A percentile compares a stretch with the other conserved stretches of the same genome.
Evolutionary conservation across 2,797 vertebrate genomes (phyloP).

Genomic region (Arvicola amphibius): DNA sequence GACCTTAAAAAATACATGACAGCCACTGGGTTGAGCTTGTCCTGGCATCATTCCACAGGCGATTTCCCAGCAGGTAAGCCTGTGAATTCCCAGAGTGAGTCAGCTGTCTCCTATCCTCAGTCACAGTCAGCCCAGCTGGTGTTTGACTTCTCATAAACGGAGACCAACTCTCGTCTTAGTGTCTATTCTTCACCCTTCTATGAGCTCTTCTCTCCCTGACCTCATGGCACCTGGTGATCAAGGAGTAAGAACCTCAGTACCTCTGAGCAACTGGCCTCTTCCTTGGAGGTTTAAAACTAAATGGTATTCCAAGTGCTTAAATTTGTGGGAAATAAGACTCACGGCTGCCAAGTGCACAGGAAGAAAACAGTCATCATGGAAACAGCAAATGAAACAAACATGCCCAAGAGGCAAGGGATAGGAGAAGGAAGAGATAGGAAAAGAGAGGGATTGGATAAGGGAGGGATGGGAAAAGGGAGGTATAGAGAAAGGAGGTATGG

Average conservation of each 20-base stretch:
- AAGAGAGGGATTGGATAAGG: too few species aligned
- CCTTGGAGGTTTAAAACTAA: neutral
- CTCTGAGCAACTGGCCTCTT: neutral
- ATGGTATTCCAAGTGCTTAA: neutral
- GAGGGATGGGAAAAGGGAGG: neutral
- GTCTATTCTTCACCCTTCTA: neutral
- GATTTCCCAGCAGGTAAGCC: neutral
- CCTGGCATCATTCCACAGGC: neutral
- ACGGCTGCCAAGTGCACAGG: neutral
- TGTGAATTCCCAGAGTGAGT: neutral
- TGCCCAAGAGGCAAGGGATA: neutral
- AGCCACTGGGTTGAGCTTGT: neutral
- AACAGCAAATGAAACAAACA: neutral
- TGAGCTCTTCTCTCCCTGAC: neutral
- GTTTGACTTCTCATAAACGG: neutral
- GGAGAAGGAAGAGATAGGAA: neutral
- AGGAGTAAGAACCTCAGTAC: neutral
- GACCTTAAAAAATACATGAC: neutral
- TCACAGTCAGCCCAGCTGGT: neutral
- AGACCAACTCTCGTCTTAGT: neutral
- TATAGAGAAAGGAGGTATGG: too few species aligned
- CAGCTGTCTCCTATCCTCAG: neutral
- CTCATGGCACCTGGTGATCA: neutral
- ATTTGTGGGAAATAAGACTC: neutral
- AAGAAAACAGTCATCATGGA: neutral